A percentile compares a stretch with the other conserved stretches of the same genome.
phyloP scores from a whole-genome alignment of 2,888 invertebrate genomes.

The Protophormia terraenovae region DNA sequence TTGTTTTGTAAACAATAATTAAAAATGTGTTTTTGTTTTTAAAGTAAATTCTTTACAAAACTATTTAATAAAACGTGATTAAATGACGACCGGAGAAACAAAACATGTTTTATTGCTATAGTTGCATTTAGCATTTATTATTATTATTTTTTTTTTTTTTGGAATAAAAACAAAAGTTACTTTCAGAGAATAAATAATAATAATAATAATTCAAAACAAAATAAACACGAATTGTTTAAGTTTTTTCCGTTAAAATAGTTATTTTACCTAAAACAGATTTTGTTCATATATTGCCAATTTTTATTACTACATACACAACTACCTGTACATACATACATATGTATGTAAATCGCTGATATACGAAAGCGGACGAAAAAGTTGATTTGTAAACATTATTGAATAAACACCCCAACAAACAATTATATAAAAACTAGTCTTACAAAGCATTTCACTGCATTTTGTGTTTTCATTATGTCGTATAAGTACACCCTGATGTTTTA shows the following conservation, averaged over 20 bases:
- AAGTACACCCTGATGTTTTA: too few relatives aligned
- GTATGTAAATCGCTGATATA: neutral
- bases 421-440: too few relatives aligned
- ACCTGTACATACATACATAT: neutral
- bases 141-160: neutral
- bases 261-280: neutral
- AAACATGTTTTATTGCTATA: neutral
- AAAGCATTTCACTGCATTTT: too few relatives aligned
- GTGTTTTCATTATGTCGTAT: too few relatives aligned
- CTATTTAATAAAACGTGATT: slow-evolving; percentile 56
- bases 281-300: neutral
- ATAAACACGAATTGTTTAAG: slow-evolving; percentile 26
- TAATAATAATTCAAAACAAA: slow-evolving; percentile 11
- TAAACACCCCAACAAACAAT: too few relatives aligned
- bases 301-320: neutral
- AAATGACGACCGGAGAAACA: slow-evolving; percentile 41
- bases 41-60: slow-evolving; percentile 39
- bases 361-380: neutral
- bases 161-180: slow-evolving; percentile 1
- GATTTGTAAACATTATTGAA: neutral
- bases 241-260: neutral
- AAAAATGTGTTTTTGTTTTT: slow-evolving; percentile 38
- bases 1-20: slow-evolving; percentile 52
- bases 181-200: slow-evolving; percentile 4
- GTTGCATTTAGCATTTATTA: neutral